Conservation (phyloP, 2,797 vertebrate genomes). For the Sarcophilus harrisii region DNA sequence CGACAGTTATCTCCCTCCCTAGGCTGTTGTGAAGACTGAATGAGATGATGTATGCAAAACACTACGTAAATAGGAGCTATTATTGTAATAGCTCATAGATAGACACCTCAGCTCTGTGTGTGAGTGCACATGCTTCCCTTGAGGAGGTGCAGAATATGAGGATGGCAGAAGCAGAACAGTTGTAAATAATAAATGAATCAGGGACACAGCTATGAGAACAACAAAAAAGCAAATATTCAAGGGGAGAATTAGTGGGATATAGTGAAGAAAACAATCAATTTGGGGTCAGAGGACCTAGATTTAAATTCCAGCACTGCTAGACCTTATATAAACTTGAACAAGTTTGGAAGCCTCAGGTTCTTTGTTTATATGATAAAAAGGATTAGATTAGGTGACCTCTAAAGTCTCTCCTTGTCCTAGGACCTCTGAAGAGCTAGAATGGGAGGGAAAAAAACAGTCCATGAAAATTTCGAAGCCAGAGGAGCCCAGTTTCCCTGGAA, state of each 20-base stretch:
- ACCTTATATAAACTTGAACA: background rate
- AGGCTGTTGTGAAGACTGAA: background rate
- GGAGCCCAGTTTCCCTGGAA: background rate
- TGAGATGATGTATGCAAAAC: background rate
- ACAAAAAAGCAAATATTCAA: background rate
- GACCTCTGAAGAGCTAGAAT: background rate
- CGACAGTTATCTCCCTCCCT: background rate
- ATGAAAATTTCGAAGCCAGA: slow-evolving; percentile 37
- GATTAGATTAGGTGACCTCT: background rate
- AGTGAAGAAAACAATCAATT: background rate
- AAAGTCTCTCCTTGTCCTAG: background rate
- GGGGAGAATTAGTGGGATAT: background rate
- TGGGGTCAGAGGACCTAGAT: background rate
- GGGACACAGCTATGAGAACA: slow-evolving; percentile 14
- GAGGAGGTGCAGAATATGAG: slow-evolving; percentile 14
- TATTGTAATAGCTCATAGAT: background rate
- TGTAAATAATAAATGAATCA: slow-evolving; percentile 70
- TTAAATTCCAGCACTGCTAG: background rate
- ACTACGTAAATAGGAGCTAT: background rate
- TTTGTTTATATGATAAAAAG: background rate
- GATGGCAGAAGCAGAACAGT: slow-evolving; percentile 66
- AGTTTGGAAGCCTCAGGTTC: background rate
- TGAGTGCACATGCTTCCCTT: background rate
- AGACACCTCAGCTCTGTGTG: slow-evolving; percentile 25
- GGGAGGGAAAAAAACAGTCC: background rate